Base-by-base conservation (phyloP, 2,113 vertebrate species). In the Corvus cornix region DNA sequence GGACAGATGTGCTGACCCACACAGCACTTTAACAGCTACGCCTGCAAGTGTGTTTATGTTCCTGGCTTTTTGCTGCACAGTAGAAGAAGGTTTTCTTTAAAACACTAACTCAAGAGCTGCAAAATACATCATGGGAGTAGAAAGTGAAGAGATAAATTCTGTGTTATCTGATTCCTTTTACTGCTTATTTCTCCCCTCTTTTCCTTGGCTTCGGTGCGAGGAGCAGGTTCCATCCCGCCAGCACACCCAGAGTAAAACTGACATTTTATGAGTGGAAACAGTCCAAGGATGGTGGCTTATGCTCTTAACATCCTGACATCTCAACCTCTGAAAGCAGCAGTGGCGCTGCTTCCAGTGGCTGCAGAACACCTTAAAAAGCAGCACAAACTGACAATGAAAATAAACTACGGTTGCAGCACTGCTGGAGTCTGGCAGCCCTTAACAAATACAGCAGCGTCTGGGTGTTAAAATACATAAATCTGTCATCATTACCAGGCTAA, bases 401-500 rank as follows among this genome's bases (percentile, higher is more conserved):
- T 93, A 96, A 96, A 97, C 95, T 31, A 92, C 35, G 4, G 49
- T 63, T 83, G 89, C 88, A 74, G 88, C 82, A 12, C 90, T 48
- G 87, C 91, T 94, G 93, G 89, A 93, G 60, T 87, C 93, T 96
- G 96, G 97, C 94, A 96, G 87, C 89, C 86, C 78, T 95, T 97
- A 95, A 83, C 96, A 97, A 98, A 98, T 95, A 97, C 86, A 90
- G 93, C 96, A 95, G 90, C 46, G 39, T 89, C 94, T 96, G 95
- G 91, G 96, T 96, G 97, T 97, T 95, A 96, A 97, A 97, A 97
- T 96, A 96, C 96, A 98, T 98, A 98, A 97, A 98, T 98, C 97
- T 97, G 96, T 97, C 97, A 97, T 93, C 96, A 93, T 97, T 93
- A 95, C 94, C 80, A 93, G 96, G 95, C 93, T 96, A 95, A 94